Base-by-base conservation (phyloP, 2,888 invertebrate genomes). In the Coronaproctus castanopsis region DNA sequence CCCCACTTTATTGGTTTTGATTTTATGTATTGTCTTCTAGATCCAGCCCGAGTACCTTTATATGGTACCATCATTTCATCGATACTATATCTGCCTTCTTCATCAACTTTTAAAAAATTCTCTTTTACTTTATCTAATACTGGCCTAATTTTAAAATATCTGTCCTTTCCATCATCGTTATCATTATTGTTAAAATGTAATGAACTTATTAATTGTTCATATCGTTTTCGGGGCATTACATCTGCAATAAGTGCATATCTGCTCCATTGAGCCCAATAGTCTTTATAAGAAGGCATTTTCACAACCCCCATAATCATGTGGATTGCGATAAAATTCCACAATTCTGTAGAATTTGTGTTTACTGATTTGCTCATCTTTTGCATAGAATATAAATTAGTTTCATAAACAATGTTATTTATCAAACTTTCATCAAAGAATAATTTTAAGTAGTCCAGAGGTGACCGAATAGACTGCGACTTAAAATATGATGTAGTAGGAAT, bases 1-100 rank as follows among this genome's bases (percentile, higher is more conserved):
- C 70, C 70, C 69, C 69, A 71, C 36, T 70, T 69, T 10, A 63
- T 65, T 1, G 70, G 70, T 58, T 70, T 71, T 2, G 68, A 66
- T 55, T 67, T 67, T 52, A 68, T 68, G 54, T 70, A 71, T 52
- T 71, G 70, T 1, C 63, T 58, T 19, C 68, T 58, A 5, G 61
- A 67, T 1, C 69, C 70, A 1, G 70, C 69, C 62, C 66, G 70
- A 1, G 48, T 65, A 0, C 69, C 69, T 61, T 70, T 70, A 61
- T 70, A 69, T 14, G 68, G 67, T 3, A 70, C 63, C 67, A 70
- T 68, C 68, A 69, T 68, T 62, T 70, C 68, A 62, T 69, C 70
- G 1, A 70, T 63, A 36, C 65, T 65, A 59, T 65, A 69, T 20
- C 63, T 60, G n/a, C 57, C 65, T 64, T 67, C 68, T 58, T 63